A percentile compares a stretch with the other conserved stretches of the same genome.
Conservation (phyloP, 2,113 vertebrate species). For the Noturus placidus region DNA sequence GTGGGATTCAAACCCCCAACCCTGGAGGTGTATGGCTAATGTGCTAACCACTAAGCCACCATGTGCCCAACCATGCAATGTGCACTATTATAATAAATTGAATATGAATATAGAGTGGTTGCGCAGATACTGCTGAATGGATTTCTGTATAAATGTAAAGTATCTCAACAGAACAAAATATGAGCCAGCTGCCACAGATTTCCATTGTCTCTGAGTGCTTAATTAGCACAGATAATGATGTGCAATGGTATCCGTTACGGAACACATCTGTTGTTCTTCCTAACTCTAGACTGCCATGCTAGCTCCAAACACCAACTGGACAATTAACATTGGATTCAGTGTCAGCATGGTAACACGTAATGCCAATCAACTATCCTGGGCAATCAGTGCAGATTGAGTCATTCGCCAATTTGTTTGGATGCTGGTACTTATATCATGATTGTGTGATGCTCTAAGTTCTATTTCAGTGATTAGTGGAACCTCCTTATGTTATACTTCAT, state of each 20-base stretch:
- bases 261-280: conserved; percentile 37
- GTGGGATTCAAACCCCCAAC: no score
- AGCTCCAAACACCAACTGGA: conserved; percentile 16
- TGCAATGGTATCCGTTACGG: conserved; percentile 21
- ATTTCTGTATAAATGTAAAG: conserved; percentile 17
- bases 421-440: background rate
- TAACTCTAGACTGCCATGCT: conserved; percentile 24
- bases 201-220: conserved; percentile 9
- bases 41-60: no score
- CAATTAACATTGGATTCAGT: conserved; percentile 6
- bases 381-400: background rate
- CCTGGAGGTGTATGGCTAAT: no score
- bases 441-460: background rate
- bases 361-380: conserved; percentile 21
- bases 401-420: conserved; percentile 25
- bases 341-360: conserved; percentile 22
- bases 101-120: background rate
- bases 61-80: no score
- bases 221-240: conserved; percentile 37
- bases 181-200: conserved; percentile 26
- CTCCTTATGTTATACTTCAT: background rate
- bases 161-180: conserved; percentile 13
- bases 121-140: conserved; percentile 1
- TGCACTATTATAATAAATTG: background rate
- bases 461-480: background rate